Conservation (phyloP, 2,888 invertebrate species). For the Lydus trimaculatus region DNA sequence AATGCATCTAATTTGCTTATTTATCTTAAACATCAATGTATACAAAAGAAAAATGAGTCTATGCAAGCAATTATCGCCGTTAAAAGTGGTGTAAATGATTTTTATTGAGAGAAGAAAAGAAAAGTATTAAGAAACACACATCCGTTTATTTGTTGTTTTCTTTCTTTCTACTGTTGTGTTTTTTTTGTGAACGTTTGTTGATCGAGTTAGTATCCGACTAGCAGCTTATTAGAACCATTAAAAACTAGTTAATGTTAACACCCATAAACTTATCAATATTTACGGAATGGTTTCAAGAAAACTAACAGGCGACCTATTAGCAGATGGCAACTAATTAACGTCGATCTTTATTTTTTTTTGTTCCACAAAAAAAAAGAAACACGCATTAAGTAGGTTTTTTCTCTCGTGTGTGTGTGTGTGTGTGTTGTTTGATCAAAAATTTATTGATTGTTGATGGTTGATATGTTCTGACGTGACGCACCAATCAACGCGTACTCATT, state of each 20-base stretch:
- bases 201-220: not conserved
- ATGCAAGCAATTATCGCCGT: not conserved
- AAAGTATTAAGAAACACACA: not conserved
- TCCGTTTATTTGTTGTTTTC: not conserved
- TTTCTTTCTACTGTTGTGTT: too few species aligned
- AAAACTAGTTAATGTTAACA: constrained; percentile 5
- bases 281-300: constrained; percentile 4
- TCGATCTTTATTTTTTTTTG: not conserved
- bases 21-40: constrained; percentile 1
- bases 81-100: not conserved
- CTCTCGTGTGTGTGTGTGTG: not conserved
- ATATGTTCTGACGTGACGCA: not conserved
- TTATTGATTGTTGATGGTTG: constrained; percentile 1
- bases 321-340: constrained; percentile 3
- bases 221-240: constrained; percentile 3
- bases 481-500: not conserved
- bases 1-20: not conserved
- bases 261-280: constrained; percentile 3
- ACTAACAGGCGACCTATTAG: not conserved
- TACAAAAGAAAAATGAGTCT: constrained; percentile 1
- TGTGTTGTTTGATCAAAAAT: not conserved
- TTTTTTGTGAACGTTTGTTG: not conserved
- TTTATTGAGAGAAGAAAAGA: not conserved
- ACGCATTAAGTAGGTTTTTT: not conserved
- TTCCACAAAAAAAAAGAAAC: not conserved